These are phyloP conservation scores for Alca torda DNA, from an alignment of 2,797 vertebrate genomes.

Conservation along the genomic window DNA sequence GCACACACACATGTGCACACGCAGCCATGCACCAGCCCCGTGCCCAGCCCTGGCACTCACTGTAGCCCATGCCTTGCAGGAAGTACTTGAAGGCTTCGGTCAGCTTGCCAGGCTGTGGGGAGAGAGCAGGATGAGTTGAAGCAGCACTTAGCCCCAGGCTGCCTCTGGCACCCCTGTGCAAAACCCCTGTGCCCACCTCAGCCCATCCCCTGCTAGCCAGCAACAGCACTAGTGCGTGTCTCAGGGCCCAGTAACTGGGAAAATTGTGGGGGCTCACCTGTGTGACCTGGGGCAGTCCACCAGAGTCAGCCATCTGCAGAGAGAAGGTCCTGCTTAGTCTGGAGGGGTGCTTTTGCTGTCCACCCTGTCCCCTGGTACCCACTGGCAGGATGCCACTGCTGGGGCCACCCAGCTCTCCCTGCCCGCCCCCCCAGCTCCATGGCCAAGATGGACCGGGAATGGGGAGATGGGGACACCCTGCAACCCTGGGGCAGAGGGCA, in stretches of 20 bases:
- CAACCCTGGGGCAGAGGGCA: background rate
- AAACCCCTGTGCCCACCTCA: background rate
- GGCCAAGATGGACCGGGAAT: background rate
- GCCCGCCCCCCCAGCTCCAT: background rate
- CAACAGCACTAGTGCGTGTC: background rate
- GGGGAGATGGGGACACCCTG: background rate
- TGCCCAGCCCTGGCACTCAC: conserved; percentile 80
- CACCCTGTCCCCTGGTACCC: background rate
- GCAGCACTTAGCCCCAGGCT: background rate
- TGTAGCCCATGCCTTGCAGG: conserved; percentile 99
- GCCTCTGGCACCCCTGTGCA: background rate
- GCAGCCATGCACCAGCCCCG: rapidly evolving
- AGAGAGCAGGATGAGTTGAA: background rate
- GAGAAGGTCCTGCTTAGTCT: background rate
- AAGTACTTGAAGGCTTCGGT: conserved; percentile 99
- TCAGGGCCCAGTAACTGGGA: background rate
- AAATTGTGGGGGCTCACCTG: conserved; percentile 82
- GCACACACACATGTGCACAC: background rate
- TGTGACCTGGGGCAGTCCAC: conserved; percentile 94
- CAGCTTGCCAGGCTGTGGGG: conserved; percentile 90
- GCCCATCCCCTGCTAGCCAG: background rate
- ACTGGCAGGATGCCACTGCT: background rate
- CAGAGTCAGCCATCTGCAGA: conserved; percentile 93
- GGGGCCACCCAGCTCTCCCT: background rate
- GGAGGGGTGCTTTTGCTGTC: background rate